Percentiles rank a stretch among this genome's conserved stretches.
Conservation (phyloP, 2,888 invertebrate genomes). For the Idaea biselata region DNA sequence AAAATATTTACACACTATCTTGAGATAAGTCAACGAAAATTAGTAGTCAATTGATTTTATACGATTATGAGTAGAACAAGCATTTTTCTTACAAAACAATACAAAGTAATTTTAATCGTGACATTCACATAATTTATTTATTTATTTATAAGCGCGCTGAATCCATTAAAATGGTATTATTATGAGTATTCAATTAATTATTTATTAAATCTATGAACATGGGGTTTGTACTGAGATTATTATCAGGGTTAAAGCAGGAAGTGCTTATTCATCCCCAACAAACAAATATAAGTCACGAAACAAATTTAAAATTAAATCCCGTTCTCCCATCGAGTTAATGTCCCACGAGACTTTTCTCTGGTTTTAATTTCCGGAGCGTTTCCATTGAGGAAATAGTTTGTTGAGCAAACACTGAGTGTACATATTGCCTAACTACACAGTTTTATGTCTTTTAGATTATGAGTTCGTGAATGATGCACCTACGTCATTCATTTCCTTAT, state of each 20-base stretch:
- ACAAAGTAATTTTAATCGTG: too few relatives aligned
- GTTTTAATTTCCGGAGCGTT: constrained; percentile 75
- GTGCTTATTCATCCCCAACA: constrained; percentile 27
- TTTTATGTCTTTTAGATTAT: not conserved
- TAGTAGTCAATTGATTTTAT: too few relatives aligned
- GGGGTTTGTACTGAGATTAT: not conserved
- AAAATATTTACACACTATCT: not conserved
- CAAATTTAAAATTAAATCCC: constrained; percentile 69
- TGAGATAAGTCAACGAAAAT: too few relatives aligned
- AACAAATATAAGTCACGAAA: constrained; percentile 58
- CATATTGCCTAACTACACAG: constrained; percentile 5
- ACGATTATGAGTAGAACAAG: too few relatives aligned
- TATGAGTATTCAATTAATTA: too few relatives aligned
- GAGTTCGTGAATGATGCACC: not conserved
- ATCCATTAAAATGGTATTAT: too few relatives aligned
- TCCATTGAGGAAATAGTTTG: constrained; percentile 73
- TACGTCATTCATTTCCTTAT: not conserved
- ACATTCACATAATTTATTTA: too few relatives aligned
- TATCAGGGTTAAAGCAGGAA: not conserved
- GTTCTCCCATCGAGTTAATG: constrained; percentile 66
- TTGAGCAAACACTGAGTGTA: constrained; percentile 42
- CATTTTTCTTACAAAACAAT: too few relatives aligned
- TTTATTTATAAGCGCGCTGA: too few relatives aligned
- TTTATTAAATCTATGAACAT: not conserved
- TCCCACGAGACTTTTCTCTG: constrained; percentile 69